A percentile compares a stretch with the other conserved stretches of the same genome.
These are phyloP conservation scores for Macrophya alboannulata DNA, from an alignment of 2,888 invertebrate species.

Conservation along the genomic window DNA sequence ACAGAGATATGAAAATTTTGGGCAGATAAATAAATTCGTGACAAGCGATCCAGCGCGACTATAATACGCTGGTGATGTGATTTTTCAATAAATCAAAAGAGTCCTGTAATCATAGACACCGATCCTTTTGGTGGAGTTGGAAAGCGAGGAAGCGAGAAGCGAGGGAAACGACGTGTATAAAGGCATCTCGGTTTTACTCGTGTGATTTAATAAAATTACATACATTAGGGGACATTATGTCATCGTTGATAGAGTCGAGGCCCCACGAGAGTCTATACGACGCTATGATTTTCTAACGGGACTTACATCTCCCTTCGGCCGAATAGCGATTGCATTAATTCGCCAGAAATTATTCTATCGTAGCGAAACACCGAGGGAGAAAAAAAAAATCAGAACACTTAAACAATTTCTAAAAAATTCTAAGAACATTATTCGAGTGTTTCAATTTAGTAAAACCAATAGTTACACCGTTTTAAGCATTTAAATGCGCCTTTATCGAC, in stretches of 20 bases:
- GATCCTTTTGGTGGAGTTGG: background rate
- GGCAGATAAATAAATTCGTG: background rate
- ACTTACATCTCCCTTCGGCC: background rate
- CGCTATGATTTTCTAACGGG: constrained; percentile 43
- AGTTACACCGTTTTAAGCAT: too few relatives aligned
- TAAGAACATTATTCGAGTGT: too few relatives aligned
- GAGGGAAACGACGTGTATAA: constrained; percentile 23
- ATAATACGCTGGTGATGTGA: background rate
- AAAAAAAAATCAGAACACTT: too few relatives aligned
- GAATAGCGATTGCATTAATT: constrained; percentile 35
- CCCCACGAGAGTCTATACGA: background rate
- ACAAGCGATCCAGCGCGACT: too few relatives aligned
- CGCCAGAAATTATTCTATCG: constrained; percentile 5
- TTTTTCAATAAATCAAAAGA: constrained; percentile 41
- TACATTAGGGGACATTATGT: constrained; percentile 51
- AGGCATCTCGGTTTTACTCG: constrained; percentile 45
- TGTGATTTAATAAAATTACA: constrained; percentile 45
- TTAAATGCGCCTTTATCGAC: too few relatives aligned
- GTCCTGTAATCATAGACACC: constrained; percentile 51
- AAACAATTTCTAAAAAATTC: too few relatives aligned
- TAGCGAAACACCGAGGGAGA: background rate
- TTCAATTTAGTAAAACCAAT: too few relatives aligned
- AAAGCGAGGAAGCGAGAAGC: background rate
- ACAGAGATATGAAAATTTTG: background rate
- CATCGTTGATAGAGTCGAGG: constrained; percentile 45